Percentiles rank a stretch among this genome's conserved stretches.
These are phyloP conservation scores for Hyles euphorbiae DNA, from an alignment of 1,140 invertebrate species.

Conservation along the genomic window DNA sequence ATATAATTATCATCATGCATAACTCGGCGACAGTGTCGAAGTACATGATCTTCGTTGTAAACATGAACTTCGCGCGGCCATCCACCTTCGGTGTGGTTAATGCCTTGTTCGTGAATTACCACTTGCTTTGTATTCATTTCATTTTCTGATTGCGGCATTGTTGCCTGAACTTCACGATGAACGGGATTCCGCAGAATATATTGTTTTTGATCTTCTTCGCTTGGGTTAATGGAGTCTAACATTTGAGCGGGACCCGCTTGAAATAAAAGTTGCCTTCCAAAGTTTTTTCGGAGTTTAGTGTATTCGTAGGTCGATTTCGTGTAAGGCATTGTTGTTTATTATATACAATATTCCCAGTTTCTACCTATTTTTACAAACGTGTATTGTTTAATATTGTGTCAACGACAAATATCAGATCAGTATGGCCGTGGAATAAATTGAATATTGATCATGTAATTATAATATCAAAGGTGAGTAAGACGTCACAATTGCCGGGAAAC, in stretches of 20 bases:
- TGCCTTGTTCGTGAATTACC: slow-evolving; percentile 76
- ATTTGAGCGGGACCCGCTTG: slow-evolving; percentile 48
- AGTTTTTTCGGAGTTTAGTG: slow-evolving; percentile 48
- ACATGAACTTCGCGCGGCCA: slow-evolving; percentile 96
- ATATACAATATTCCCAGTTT: slow-evolving; percentile 1
- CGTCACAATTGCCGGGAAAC: slow-evolving; percentile 30
- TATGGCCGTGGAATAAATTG: slow-evolving; percentile 36
- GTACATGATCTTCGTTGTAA: slow-evolving; percentile 89
- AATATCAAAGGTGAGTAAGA: slow-evolving; percentile 25
- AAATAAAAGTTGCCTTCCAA: slow-evolving; percentile 56
- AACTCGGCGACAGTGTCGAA: slow-evolving; percentile 91
- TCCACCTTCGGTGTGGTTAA: slow-evolving; percentile 94
- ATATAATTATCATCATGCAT: slow-evolving; percentile 93
- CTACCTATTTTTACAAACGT: slow-evolving; percentile 1
- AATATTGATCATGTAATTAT: slow-evolving; percentile 28
- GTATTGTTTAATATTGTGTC: slow-evolving; percentile 10
- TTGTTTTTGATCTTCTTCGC: slow-evolving; percentile 41
- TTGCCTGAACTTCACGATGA: slow-evolving; percentile 47
- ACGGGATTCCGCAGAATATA: slow-evolving; percentile 62
- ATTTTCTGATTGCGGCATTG: slow-evolving; percentile 51
- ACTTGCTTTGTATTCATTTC: slow-evolving; percentile 65
- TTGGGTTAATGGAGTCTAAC: slow-evolving; percentile 52
- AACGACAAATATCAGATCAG: slow-evolving; percentile 35
- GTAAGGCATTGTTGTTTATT: slow-evolving; percentile 34
- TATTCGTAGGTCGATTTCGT: slow-evolving; percentile 51